Evolutionary conservation across 2,113 vertebrate species (phyloP), one percentile per base, ranked within the genome.

Genomic region (Danionella cerebrum): DNA sequence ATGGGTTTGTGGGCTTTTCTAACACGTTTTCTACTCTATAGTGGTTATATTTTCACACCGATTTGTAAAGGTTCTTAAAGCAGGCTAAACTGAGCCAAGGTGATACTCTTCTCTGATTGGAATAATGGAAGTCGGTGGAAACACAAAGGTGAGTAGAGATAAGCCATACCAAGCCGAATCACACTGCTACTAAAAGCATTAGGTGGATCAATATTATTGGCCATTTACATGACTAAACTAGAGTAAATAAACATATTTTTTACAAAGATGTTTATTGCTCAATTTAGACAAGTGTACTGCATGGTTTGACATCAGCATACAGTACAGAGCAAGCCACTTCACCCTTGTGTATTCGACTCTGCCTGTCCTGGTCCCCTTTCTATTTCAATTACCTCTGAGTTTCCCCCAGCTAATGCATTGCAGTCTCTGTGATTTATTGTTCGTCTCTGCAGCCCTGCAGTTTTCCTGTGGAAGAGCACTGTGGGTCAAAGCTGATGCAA

Each of bases 331-430:
- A 33, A 5, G n/a, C 31, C 25, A 18, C 22, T 35, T 5, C 1
- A 58, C 38, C 27, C 22, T 9, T 45, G 11, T 38, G 35, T 16
- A 29, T 27, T 54, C 63, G 33, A 9, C 47, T 45, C 21, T 31
- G 38, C 12, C 36, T 54, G 9, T 53, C 39, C 64, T 19, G n/a
- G 3, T 22, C 24, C 35, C 10, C 41, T 75, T 63, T 51, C 9
- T 9, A 24, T 70, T 70, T 59, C 62, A 67, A 33, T 70, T 65
- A 62, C n/a, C 22, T 33, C 62, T 55, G 66, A 54, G 47, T 38
- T 54, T 5, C 35, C 33, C 21, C 50, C 18, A 48, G 8, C 13
- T 41, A 70, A 67, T 54, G 47, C 27, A 54, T 50, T 66, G 51
- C 35, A 59, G 21, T 70, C 54, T 41, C 18, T 24, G 48, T 67